These are phyloP conservation scores for Bradypus variegatus DNA, from an alignment of 2,797 vertebrate species.

Conservation along the genomic window DNA sequence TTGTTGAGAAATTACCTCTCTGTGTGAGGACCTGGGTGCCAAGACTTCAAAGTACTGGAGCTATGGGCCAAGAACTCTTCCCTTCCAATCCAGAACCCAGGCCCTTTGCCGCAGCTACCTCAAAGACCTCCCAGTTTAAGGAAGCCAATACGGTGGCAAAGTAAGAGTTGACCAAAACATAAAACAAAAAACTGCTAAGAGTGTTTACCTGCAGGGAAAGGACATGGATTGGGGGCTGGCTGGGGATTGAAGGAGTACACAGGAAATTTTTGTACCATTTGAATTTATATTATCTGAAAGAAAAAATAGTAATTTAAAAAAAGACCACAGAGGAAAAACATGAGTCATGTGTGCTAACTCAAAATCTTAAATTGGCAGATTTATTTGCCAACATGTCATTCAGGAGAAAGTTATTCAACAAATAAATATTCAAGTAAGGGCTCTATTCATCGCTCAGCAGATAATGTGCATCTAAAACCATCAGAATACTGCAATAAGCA, in stretches of 20 bases:
- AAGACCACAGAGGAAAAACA: background rate
- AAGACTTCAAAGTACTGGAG: background rate
- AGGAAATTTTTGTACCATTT: constrained; percentile 8
- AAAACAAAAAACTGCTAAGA: background rate
- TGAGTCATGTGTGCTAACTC: background rate
- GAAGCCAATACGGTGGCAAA: background rate
- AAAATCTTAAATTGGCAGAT: background rate
- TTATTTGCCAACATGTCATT: background rate
- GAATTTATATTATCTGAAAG: background rate
- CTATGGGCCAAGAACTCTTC: background rate
- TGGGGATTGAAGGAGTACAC: background rate
- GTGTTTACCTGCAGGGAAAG: constrained; percentile 1
- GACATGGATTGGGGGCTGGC: background rate
- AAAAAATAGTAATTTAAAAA: background rate
- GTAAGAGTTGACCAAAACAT: background rate
- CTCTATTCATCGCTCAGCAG: constrained; percentile 5
- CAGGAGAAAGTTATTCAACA: background rate
- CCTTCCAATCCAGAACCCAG: background rate
- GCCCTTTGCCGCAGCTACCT: background rate
- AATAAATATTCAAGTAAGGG: constrained; percentile 2
- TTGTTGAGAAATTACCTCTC: background rate
- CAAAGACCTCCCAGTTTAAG: constrained; percentile 6
- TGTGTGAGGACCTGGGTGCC: background rate
- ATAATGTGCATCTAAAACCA: background rate
- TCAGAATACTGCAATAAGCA: constrained; percentile 3